Base-by-base conservation (phyloP, 1,140 invertebrate species). In the Rhyacophila brunnea region DNA sequence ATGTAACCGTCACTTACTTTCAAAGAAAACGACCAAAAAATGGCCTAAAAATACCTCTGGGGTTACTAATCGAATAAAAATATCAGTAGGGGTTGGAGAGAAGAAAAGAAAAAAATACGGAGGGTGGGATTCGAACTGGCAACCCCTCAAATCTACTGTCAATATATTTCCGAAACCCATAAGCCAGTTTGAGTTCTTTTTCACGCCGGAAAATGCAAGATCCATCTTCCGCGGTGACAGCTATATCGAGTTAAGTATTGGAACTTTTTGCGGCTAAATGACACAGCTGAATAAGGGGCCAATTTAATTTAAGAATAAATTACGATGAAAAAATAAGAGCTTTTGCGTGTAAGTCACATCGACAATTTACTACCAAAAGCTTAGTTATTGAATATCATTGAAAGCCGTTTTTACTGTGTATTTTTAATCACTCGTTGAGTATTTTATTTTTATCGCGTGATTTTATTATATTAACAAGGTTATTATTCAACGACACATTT, bases 1-100 rank as follows among this genome's bases (percentile, higher is more conserved):
- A 51, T 51, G 15, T 53, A 62, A 57, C 53, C 52, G 38, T 49
- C 45, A 55, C 58, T 55, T 55, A 49, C 38, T 54, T 47, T 42
- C 43, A 53, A 60, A 60, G 51, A 53, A 60, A 60, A 54, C 57
- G 57, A 42, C 36, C 42, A 64, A 77, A 77, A 79, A 78, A 78
- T 75, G 75, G 72, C 75, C n/a, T 79, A 79, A 79, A 78, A 79
- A 78, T 75, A 78, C 77, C 77, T 78, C 74, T 73, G 77, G 77
- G 77, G 77, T 74, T 77, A 76, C 77, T 79, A 79, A 79, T 79
- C 77, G 77, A 79, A 79, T 79, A 79, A 79, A 79, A 79, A 79
- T 79, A 79, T 79, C 77, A 78, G 73, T 73, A 72, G 75, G 75
- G 70, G 75, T 71, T 72, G 75, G 71, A 5, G 23, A 74, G 71